These are phyloP conservation scores for Megalonaias nervosa DNA, from an alignment of 1,140 invertebrate species.

Conservation along the genomic window DNA sequence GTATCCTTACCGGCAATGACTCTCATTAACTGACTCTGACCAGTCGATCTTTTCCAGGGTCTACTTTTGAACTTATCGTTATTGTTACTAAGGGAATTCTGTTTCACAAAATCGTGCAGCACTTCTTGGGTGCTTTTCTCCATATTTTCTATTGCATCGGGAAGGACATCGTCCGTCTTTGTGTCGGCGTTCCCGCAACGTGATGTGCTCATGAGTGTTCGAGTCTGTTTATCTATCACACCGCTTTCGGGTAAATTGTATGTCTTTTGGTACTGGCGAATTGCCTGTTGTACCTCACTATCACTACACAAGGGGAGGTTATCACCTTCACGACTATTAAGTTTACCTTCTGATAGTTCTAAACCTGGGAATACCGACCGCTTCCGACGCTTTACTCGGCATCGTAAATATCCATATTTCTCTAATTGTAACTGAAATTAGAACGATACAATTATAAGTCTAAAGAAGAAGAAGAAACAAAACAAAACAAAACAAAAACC, in stretches of 20 bases:
- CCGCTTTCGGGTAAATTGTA: conserved; percentile 69
- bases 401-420: conserved; percentile 35
- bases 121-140: neutral
- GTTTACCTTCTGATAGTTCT: conserved; percentile 9
- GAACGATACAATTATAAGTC: no score
- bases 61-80: conserved; percentile 37
- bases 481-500: no score
- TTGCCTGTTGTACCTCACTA: conserved; percentile 53
- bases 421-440: conserved; percentile 33
- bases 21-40: conserved; percentile 38
- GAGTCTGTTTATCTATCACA: conserved; percentile 64
- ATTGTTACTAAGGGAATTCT: neutral
- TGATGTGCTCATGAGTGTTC: conserved; percentile 66
- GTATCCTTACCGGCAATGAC: conserved; percentile 31
- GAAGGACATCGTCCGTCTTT: conserved; percentile 30
- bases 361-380: conserved; percentile 19
- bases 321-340: conserved; percentile 1
- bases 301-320: conserved; percentile 46
- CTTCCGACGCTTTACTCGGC: conserved; percentile 22
- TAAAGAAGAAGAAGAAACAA: no score
- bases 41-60: conserved; percentile 48
- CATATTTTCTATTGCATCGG: conserved; percentile 4
- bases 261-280: conserved; percentile 66
- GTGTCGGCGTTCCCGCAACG: conserved; percentile 71
- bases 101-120: conserved; percentile 1